These are phyloP conservation scores for Rachycentron canadum DNA, from an alignment of 2,797 vertebrate genomes.

Conservation along the genomic window DNA sequence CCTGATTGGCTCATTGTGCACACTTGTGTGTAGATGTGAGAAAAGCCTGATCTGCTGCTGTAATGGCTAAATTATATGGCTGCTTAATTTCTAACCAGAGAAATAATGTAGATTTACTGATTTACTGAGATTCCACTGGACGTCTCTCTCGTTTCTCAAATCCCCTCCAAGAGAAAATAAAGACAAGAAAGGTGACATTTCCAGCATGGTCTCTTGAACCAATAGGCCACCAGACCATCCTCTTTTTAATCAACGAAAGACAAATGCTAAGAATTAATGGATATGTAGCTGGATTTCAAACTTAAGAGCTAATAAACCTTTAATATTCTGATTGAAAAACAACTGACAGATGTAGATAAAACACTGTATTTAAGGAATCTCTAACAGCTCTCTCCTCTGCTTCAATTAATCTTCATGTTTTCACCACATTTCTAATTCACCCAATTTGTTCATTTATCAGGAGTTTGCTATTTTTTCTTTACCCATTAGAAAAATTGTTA, in stretches of 20 bases:
- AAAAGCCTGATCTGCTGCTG: slow-evolving; percentile 2
- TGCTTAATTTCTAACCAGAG: background rate
- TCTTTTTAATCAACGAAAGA: background rate
- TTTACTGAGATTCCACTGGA: background rate
- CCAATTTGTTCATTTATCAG: slow-evolving; percentile 24
- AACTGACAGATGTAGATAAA: background rate
- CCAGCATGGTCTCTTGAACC: background rate
- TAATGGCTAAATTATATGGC: background rate
- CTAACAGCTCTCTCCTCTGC: background rate
- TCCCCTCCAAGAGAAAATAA: background rate
- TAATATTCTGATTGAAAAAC: no score
- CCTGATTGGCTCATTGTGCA: no score
- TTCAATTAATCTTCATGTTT: slow-evolving; percentile 37
- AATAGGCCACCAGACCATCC: background rate
- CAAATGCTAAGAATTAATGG: background rate
- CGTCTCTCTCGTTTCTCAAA: background rate
- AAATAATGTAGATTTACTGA: background rate
- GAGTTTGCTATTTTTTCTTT: background rate
- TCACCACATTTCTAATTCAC: background rate
- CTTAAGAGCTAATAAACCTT: no score
- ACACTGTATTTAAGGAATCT: background rate
- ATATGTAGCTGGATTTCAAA: no score
- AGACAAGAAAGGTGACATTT: background rate
- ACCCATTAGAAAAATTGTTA: slow-evolving; percentile 5
- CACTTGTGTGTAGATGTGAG: background rate